Evolutionary conservation across 1,140 invertebrate species (phyloP), one percentile per base, ranked within the genome.

Genomic region (Notospermus geniculatus): DNA sequence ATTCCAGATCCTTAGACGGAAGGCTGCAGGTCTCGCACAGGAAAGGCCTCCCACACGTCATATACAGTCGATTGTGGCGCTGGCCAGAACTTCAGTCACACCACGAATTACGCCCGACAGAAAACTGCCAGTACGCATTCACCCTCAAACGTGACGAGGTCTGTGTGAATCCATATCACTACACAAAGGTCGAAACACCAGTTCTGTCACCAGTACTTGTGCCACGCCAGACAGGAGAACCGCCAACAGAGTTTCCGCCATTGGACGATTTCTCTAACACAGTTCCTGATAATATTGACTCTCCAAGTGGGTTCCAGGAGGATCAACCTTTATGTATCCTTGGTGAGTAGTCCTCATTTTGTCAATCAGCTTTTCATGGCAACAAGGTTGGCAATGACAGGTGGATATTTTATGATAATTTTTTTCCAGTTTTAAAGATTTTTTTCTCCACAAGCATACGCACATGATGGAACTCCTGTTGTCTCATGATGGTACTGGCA

Each of bases 161-260:
- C 62, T 97, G 95, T 84, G 88, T 97, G 53, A 97, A 97, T 84
- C 94, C 94, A 65, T 97, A 96, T 78, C 94, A 97, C 82, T 98
- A 97, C 80, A 90, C 88, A 68, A 88, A 91, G 80, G 90, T 95
- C 71, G 92, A 95, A 81, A 86, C 87, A 53, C 90, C 91, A 92
- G 90, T 88, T 41, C 81, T 93, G 71, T 91, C 91, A 36, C 87
- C 90, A 50, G 92, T 94, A 67, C 83, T 93, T 71, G 91, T 94
- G 46, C n/a, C n/a, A n/a, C n/a, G n/a, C n/a, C n/a, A n/a, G n/a
- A n/a, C n/a, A n/a, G n/a, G n/a, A n/a, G n/a, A n/a, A n/a, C n/a
- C n/a, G n/a, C n/a, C n/a, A n/a, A n/a, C n/a, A n/a, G n/a, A n/a
- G n/a, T n/a, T n/a, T n/a, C n/a, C n/a, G n/a, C n/a, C n/a, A n/a